phyloP scores from a whole-genome alignment of 1,140 invertebrate genomes.

The Drosophila trapezifrons region DNA sequence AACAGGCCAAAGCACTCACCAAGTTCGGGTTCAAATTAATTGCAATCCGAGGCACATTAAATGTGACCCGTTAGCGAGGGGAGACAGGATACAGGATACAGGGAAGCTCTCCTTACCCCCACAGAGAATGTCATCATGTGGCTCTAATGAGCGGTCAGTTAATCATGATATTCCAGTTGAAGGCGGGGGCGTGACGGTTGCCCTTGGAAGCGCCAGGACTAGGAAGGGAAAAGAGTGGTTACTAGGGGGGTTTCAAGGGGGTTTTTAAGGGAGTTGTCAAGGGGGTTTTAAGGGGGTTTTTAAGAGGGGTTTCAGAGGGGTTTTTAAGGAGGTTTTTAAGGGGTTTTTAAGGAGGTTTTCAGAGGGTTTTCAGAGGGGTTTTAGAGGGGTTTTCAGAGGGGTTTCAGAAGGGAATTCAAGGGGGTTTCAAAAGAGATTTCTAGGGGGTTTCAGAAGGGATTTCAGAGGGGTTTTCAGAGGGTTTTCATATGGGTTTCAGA shows the following conservation, averaged over 20 bases:
- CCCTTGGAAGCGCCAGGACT: slow-evolving; percentile 11
- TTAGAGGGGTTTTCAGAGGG: no score
- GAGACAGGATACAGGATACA: no score
- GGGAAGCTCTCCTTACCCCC: neutral
- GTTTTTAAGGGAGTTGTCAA: neutral
- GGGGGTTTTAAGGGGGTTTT: no score
- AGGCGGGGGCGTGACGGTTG: slow-evolving; percentile 22
- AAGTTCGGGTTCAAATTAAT: slow-evolving; percentile 76
- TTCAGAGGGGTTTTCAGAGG: neutral
- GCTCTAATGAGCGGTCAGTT: slow-evolving; percentile 75
- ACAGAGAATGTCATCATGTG: slow-evolving; percentile 58
- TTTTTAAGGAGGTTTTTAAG: neutral
- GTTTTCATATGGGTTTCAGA: no score
- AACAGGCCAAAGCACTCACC: slow-evolving; percentile 42
- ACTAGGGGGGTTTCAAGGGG: neutral
- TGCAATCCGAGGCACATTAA: slow-evolving; percentile 77
- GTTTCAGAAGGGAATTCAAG: neutral
- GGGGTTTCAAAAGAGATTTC: neutral
- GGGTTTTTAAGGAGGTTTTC: neutral
- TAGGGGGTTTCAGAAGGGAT: neutral
- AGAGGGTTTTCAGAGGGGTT: neutral
- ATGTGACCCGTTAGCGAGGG: slow-evolving; percentile 46
- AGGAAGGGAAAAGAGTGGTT: slow-evolving; percentile 4
- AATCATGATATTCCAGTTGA: slow-evolving; percentile 64
- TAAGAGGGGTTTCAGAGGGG: neutral